phyloP scores from a whole-genome alignment of 2,113 vertebrate genomes.

The rat (Rattus norvegicus) region DNA sequence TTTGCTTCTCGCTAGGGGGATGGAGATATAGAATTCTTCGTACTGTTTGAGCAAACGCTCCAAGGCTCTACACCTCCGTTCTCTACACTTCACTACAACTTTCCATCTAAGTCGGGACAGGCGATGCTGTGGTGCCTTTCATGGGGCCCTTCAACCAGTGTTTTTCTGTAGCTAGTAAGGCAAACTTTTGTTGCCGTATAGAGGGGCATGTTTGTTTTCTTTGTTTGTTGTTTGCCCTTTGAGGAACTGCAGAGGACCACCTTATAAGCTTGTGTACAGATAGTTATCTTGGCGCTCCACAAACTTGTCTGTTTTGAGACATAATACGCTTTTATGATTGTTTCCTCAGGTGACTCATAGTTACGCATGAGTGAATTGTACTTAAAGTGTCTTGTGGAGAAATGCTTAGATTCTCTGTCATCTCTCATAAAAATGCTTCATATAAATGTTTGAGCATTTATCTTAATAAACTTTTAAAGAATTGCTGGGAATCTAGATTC shows the following conservation, averaged over 20 bases:
- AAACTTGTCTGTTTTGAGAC: not conserved
- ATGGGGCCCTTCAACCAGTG: not conserved
- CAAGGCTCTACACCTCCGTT: not conserved
- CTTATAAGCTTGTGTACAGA: not conserved
- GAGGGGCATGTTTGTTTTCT: not conserved
- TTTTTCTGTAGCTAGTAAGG: not conserved
- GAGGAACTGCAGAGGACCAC: not conserved
- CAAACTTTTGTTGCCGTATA: not conserved
- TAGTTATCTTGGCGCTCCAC: not conserved
- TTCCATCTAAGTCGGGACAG: not conserved
- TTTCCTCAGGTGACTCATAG: conserved; percentile 23
- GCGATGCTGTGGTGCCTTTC: not conserved
- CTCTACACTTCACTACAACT: not conserved
- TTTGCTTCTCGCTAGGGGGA: not conserved
- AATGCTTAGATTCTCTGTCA: not conserved
- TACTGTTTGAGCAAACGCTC: not conserved
- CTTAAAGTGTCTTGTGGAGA: not conserved
- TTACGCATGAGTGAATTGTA: not conserved
- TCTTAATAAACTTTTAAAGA: not conserved
- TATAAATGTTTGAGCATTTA: not conserved
- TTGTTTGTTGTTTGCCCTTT: not conserved
- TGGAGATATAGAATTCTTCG: not conserved
- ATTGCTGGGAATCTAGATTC: not conserved
- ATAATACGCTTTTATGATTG: not conserved
- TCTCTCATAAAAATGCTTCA: not conserved